phyloP scores from a whole-genome alignment of 2,113 vertebrate genomes.

The Furnarius figulus region DNA sequence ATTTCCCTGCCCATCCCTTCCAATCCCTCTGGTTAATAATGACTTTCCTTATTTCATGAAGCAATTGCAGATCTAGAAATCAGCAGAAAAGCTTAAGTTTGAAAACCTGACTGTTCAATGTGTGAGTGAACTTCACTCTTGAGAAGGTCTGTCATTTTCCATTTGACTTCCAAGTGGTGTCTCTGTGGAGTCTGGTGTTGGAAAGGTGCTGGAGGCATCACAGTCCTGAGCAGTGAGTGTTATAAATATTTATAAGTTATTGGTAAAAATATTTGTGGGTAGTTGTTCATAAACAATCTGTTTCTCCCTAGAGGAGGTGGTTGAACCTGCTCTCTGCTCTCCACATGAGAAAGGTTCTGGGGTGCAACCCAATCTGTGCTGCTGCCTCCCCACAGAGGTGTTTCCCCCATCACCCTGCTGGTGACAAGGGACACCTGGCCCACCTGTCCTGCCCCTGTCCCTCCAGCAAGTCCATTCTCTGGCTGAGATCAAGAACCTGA shows the following conservation, averaged over 20 bases:
- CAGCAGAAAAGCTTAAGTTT: neutral
- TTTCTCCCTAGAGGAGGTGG: neutral
- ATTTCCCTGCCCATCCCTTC: neutral
- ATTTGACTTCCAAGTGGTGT: neutral
- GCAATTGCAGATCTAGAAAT: neutral
- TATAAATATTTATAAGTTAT: neutral
- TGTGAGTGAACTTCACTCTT: neutral
- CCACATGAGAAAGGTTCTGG: neutral
- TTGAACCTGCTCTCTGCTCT: neutral
- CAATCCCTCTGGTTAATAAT: neutral
- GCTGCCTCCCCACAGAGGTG: fast-evolving
- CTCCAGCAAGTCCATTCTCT: neutral
- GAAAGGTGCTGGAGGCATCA: neutral
- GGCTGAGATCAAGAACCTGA: neutral
- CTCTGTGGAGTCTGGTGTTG: neutral
- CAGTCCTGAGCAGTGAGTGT: fast-evolving
- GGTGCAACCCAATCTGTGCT: neutral
- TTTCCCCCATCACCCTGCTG: fast-evolving
- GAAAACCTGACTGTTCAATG: neutral
- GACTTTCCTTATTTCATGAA: neutral
- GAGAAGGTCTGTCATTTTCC: neutral
- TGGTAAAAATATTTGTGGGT: neutral
- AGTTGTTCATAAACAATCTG: neutral
- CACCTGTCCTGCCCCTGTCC: neutral
- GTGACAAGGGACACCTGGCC: too few species aligned